phyloP scores from a whole-genome alignment of 2,113 vertebrate genomes.

The Colossoma macropomum region DNA sequence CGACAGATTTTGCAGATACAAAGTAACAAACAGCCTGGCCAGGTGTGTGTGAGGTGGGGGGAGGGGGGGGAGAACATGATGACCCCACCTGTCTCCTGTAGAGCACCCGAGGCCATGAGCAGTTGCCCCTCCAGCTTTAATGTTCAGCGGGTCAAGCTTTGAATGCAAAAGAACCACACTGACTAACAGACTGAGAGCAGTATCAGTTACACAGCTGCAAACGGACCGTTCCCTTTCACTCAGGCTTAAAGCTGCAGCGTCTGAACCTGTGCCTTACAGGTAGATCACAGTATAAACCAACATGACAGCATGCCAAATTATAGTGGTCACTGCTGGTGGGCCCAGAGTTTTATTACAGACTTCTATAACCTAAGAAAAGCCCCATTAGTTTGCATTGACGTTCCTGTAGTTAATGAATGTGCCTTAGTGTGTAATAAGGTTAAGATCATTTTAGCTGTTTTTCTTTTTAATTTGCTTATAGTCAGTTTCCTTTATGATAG shows the following conservation, averaged over 20 bases:
- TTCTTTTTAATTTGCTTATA: no score
- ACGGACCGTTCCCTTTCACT: neutral
- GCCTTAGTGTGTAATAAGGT: no score
- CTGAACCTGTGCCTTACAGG: neutral
- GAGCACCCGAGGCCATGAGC: slow-evolving; percentile 31
- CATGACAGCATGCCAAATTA: neutral
- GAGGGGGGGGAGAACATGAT: slow-evolving; percentile 28
- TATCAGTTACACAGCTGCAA: slow-evolving; percentile 36
- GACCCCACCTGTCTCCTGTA: slow-evolving; percentile 45
- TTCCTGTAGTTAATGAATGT: no score
- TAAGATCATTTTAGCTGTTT: no score
- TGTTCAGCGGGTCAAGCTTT: slow-evolving; percentile 13
- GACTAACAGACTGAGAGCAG: neutral
- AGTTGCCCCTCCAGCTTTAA: slow-evolving; percentile 28
- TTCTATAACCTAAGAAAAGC: no score
- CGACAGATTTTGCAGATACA: neutral
- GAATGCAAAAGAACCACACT: neutral
- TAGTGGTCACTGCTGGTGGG: neutral
- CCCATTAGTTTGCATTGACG: no score
- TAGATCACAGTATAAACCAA: neutral
- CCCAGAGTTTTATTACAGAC: no score
- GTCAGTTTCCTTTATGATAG: no score
- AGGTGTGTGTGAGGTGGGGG: slow-evolving; percentile 30
- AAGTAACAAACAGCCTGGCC: slow-evolving; percentile 14
- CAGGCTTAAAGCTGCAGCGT: neutral